Conservation (phyloP, 2,113 vertebrate genomes). For the Hypanus sabinus region DNA sequence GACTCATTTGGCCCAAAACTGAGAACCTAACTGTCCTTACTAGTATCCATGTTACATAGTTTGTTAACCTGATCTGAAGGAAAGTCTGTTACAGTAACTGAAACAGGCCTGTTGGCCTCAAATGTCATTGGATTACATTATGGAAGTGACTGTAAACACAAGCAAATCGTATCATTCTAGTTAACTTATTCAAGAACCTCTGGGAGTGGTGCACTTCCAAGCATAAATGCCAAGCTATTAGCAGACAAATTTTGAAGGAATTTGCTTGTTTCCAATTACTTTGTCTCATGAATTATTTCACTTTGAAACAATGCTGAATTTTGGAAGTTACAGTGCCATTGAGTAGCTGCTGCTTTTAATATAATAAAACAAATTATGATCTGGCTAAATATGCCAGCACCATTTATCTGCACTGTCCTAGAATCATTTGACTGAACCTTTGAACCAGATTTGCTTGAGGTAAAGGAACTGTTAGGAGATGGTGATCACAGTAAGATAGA, state of each 20-base stretch:
- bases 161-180: neutral
- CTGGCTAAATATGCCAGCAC: neutral
- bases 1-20: slow-evolving; percentile 2
- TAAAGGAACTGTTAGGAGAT: too few species aligned
- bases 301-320: neutral
- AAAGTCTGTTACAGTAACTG: neutral
- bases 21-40: neutral
- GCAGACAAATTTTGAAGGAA: neutral
- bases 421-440: too few species aligned
- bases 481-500: too few species aligned
- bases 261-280: neutral
- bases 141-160: neutral
- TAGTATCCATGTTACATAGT: neutral
- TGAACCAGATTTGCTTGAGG: too few species aligned
- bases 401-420: neutral
- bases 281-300: slow-evolving; percentile 1
- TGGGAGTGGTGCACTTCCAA: neutral
- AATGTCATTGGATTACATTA: neutral
- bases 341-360: neutral
- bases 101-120: neutral
- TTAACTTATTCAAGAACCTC: neutral
- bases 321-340: slow-evolving; percentile 1
- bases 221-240: neutral
- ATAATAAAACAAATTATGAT: neutral
- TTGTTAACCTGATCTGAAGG: neutral